These are phyloP conservation scores for Charina bottae DNA, from an alignment of 2,113 vertebrate genomes.

Conservation along the genomic window DNA sequence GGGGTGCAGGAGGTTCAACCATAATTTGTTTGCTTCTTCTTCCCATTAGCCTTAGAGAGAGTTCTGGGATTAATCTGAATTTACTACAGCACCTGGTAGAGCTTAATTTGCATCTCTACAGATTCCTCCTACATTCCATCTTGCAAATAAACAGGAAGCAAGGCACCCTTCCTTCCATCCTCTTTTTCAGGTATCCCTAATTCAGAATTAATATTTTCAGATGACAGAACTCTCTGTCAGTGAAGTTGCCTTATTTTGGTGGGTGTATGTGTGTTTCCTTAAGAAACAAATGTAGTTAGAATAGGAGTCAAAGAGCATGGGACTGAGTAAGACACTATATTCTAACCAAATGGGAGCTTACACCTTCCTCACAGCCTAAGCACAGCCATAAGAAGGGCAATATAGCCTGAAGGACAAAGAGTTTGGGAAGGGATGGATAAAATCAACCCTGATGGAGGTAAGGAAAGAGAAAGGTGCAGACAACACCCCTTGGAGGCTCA, in stretches of 20 bases:
- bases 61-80: neutral
- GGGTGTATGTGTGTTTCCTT: neutral
- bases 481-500: slow-evolving; percentile 38
- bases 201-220: neutral
- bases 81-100: neutral
- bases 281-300: neutral
- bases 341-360: slow-evolving; percentile 9
- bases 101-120: neutral
- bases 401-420: slow-evolving; percentile 45
- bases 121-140: neutral
- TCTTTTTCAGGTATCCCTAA: neutral
- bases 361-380: slow-evolving; percentile 45
- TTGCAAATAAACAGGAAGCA: neutral
- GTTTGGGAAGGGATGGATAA: slow-evolving; percentile 6
- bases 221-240: neutral
- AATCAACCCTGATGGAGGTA: slow-evolving; percentile 44
- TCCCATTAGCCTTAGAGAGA: neutral
- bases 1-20: neutral
- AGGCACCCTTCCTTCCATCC: neutral
- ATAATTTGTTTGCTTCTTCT: neutral
- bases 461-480: slow-evolving; percentile 59
- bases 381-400: slow-evolving; percentile 9
- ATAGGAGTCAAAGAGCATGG: neutral
- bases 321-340: slow-evolving; percentile 25
- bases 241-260: neutral